These are phyloP conservation scores for Monopis laevigella DNA, from an alignment of 2,888 invertebrate species.

Conservation along the genomic window DNA sequence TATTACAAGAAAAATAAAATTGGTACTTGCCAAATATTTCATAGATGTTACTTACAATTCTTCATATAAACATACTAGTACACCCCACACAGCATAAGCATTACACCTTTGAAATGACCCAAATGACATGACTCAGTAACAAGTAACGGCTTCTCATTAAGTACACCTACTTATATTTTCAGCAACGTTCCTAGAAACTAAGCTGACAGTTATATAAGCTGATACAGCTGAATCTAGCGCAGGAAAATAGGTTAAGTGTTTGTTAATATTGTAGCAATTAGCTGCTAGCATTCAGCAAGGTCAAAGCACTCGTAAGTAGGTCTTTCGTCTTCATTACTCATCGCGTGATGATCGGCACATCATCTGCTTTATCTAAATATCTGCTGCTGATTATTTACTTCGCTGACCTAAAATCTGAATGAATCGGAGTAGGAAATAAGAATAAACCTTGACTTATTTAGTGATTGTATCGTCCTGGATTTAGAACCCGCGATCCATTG, in stretches of 20 bases:
- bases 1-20: too few species aligned
- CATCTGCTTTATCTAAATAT: too few species aligned
- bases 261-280: conserved; percentile 59
- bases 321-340: conserved; percentile 29
- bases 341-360: conserved; percentile 12
- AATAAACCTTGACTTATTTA: conserved; percentile 5
- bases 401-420: not conserved
- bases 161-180: not conserved
- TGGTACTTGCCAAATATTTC: too few species aligned
- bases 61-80: too few species aligned
- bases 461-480: conserved; percentile 2
- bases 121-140: too few species aligned
- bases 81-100: too few species aligned
- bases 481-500: conserved; percentile 5
- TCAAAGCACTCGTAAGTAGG: conserved; percentile 28
- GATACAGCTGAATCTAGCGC: conserved; percentile 36
- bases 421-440: not conserved
- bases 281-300: conserved; percentile 40
- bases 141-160: not conserved
- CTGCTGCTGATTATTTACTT: too few species aligned
- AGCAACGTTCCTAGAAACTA: conserved; percentile 27
- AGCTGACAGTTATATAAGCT: conserved; percentile 28
- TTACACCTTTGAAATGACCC: too few species aligned
- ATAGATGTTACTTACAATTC: too few species aligned
- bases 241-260: conserved; percentile 57